Evolutionary conservation across 2,888 invertebrate genomes (phyloP), one percentile per base, ranked within the genome.

Genomic region (Pollenia griseotomentosa): DNA sequence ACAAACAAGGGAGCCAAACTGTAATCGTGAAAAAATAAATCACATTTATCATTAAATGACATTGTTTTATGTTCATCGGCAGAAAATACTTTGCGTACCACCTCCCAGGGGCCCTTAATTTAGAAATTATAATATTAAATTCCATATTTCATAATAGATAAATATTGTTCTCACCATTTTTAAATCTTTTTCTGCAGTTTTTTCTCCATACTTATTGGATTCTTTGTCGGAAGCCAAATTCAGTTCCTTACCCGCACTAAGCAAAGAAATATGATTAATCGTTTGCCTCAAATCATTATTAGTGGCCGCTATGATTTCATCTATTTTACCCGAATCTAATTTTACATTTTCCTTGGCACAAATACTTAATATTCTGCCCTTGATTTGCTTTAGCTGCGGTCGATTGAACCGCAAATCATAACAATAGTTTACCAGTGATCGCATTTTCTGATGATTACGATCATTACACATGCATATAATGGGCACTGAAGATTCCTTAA

Each of bases 381-480:
- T 96, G 79, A 99, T 98, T 93, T 98, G 98, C 90, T 98, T 97
- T 1, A 97, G 93, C 87, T 96, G 95, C 0, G 99, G 99, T 89
- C 96, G 96, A 89, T 94, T 95, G 93, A 99, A 99, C 75, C 96
- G 94, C 80, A 99, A 94, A 93, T 99, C 99, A 92, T 96, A 99
- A 93, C 99, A 99, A 93, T 99, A 97, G 93, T 98, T 98, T 71
- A 97, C 96, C 10, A 99, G 94, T 0, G 98, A 97, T 81, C 98
- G 95, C 94, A 99, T 98, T 94, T 99, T 99, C 84, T 95, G 97
- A 93, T 97, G 97, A 92, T 97, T 97, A 63, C 99, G 95, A 94
- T 99, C 99, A 92, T 99, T 99, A 94, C 99, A 99, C 95, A 99
- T 99, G 93, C 99, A 99, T 90, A 99, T 96, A 77, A 99, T 96